Evolutionary conservation across 1,140 invertebrate species (phyloP).

Genomic region (Drosophila grimshawi): DNA sequence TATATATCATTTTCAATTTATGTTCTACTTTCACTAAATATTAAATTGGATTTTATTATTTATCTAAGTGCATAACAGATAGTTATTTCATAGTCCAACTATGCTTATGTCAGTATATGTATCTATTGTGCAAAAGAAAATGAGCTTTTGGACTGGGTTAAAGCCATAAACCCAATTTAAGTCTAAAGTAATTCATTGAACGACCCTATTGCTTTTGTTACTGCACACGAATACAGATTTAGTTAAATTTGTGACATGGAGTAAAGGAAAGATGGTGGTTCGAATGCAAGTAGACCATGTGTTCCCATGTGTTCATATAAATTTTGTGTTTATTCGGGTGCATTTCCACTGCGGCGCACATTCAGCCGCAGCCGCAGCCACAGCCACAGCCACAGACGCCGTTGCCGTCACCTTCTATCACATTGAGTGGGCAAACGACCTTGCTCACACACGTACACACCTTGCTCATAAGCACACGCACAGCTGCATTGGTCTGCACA

Average conservation of each 20-base stretch:
- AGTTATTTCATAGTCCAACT: slow-evolving; percentile 13
- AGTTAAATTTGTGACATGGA: neutral
- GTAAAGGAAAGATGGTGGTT: neutral
- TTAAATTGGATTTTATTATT: neutral
- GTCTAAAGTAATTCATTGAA: slow-evolving; percentile 68
- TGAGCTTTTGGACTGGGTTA: slow-evolving; percentile 42
- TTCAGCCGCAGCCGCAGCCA: slow-evolving; percentile 49
- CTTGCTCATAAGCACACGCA: neutral
- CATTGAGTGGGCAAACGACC: slow-evolving; percentile 61
- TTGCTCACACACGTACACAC: slow-evolving; percentile 12
- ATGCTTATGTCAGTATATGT: slow-evolving; percentile 4
- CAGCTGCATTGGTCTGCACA: slow-evolving; percentile 12
- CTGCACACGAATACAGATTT: slow-evolving; percentile 45
- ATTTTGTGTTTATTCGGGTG: slow-evolving; percentile 82
- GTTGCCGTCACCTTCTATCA: slow-evolving; percentile 42
- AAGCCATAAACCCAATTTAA: slow-evolving; percentile 38
- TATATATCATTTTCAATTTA: neutral
- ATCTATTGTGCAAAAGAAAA: slow-evolving; percentile 46
- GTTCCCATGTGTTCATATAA: slow-evolving; percentile 78
- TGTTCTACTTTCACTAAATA: neutral
- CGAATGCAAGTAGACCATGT: slow-evolving; percentile 32
- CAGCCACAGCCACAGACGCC: slow-evolving; percentile 1
- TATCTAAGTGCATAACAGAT: neutral
- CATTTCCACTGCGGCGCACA: slow-evolving; percentile 78
- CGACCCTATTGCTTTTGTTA: slow-evolving; percentile 75